A percentile compares a stretch with the other conserved stretches of the same genome.
phyloP scores from a whole-genome alignment of 23 tunicate genomes.

The Ciona savignyi region DNA sequence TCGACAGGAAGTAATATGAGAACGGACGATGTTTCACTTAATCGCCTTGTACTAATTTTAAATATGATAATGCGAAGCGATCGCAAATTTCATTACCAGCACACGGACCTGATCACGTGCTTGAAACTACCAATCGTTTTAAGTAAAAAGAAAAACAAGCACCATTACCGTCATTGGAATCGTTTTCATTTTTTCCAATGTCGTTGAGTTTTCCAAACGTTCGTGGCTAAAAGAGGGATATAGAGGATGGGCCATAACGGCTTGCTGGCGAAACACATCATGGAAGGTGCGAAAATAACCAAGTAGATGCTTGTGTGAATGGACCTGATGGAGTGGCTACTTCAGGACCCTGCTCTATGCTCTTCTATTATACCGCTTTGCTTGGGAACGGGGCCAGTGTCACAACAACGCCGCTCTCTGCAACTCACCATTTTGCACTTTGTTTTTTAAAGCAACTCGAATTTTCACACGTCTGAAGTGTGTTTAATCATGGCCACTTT shows the following conservation, averaged over 20 bases:
- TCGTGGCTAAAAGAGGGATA: too few relatives aligned
- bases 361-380: constrained; percentile 6
- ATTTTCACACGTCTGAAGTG: constrained; percentile 36
- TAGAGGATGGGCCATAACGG: too few relatives aligned
- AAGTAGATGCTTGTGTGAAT: constrained; percentile 28
- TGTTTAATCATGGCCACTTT: constrained; percentile 16
- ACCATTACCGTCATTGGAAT: too few relatives aligned
- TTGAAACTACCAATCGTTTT: not conserved
- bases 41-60: constrained; percentile 15
- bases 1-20: constrained; percentile 16
- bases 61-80: not conserved
- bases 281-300: constrained; percentile 27
- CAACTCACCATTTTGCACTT: constrained; percentile 9
- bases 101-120: not conserved
- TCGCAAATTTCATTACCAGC: not conserved
- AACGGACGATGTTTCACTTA: constrained; percentile 6
- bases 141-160: too few relatives aligned
- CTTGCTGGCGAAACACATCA: not conserved
- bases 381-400: constrained; percentile 38
- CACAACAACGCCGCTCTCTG: constrained; percentile 33
- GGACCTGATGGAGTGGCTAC: constrained; percentile 28
- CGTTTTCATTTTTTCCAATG: too few relatives aligned
- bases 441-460: constrained; percentile 21
- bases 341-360: not conserved
- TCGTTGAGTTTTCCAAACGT: too few relatives aligned